phyloP scores from a whole-genome alignment of 2,797 vertebrate genomes.

The Sebastolobus altivelis region DNA sequence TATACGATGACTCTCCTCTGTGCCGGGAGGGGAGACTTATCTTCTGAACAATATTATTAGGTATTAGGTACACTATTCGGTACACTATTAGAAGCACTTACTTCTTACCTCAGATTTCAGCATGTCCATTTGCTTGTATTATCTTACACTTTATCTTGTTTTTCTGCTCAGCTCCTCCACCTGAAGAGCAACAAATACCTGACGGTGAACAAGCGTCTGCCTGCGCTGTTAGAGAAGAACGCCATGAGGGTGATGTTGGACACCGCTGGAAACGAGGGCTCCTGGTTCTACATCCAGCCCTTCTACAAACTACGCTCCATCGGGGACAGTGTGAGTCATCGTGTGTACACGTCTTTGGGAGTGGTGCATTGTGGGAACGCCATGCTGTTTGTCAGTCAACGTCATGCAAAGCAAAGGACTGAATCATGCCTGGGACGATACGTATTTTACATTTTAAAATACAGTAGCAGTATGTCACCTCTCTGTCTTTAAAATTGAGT shows the following conservation, averaged over 20 bases:
- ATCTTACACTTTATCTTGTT: conserved; percentile 8
- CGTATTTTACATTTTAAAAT: not conserved
- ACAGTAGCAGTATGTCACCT: no score
- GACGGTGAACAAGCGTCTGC: conserved; percentile 97
- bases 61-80: no score
- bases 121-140: not conserved
- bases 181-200: conserved; percentile 99
- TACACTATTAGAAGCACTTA: not conserved
- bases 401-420: conserved; percentile 2
- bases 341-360: not conserved
- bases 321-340: conserved; percentile 93
- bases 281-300: conserved; percentile 99
- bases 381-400: not conserved
- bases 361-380: not conserved
- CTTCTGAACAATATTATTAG: no score
- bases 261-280: conserved; percentile 96
- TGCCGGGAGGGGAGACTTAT: no score
- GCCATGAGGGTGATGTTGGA: conserved; percentile 98
- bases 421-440: not conserved
- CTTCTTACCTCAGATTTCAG: not conserved
- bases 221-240: conserved; percentile 97
- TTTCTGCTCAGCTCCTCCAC: conserved; percentile 90
- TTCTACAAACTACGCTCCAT: conserved; percentile 99
- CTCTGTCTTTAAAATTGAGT: not conserved
- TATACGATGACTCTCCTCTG: no score